phyloP scores from a whole-genome alignment of 1,140 invertebrate species.

The Brachionus sp. region DNA sequence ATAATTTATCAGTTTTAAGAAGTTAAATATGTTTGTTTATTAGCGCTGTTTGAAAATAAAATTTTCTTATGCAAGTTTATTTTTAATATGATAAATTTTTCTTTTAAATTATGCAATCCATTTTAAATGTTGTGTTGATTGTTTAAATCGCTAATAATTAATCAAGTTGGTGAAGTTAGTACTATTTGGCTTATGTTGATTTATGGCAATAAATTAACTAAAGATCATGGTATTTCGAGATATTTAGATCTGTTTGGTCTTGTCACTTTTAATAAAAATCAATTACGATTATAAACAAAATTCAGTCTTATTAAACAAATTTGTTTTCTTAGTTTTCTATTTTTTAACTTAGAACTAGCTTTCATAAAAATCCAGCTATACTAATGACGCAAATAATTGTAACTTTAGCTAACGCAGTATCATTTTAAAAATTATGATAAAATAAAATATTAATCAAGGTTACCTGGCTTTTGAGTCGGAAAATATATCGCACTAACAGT shows the following conservation, averaged over 20 bases:
- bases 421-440: neutral
- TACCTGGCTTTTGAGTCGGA: neutral
- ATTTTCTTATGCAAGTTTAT: neutral
- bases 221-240: slow-evolving; percentile 28
- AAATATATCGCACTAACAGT: neutral
- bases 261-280: slow-evolving; percentile 7
- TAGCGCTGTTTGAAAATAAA: neutral
- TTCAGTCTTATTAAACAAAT: neutral
- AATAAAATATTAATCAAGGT: neutral
- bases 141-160: neutral
- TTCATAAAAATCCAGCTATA: neutral
- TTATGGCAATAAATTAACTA: neutral
- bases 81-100: neutral
- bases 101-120: neutral
- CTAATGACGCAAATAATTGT: neutral
- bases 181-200: neutral
- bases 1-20: neutral
- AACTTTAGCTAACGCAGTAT: neutral
- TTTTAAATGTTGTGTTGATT: neutral
- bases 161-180: neutral
- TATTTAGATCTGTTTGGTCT: neutral
- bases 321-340: neutral
- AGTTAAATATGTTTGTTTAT: neutral
- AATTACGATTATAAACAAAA: neutral
- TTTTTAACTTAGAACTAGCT: neutral